These are phyloP conservation scores for Poecilia gillii DNA, from an alignment of 2,797 vertebrate species.

Conservation along the genomic window DNA sequence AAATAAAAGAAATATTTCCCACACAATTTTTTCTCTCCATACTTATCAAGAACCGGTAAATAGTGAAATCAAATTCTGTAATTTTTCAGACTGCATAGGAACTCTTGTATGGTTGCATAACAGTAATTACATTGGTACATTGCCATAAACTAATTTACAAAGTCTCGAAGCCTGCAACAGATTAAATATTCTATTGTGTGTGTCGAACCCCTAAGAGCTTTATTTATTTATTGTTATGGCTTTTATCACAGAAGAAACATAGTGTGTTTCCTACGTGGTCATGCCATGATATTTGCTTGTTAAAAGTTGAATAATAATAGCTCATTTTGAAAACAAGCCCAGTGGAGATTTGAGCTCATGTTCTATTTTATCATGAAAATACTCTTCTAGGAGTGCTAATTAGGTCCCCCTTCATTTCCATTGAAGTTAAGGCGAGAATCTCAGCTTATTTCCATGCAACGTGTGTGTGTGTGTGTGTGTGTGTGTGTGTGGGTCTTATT, in stretches of 20 bases:
- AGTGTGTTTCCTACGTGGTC: slow-evolving; percentile 31
- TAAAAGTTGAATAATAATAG: slow-evolving; percentile 51
- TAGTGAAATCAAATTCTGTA: neutral
- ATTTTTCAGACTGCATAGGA: neutral
- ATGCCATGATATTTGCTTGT: slow-evolving; percentile 46
- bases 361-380: slow-evolving; percentile 50
- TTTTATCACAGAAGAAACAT: slow-evolving; percentile 53
- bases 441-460: slow-evolving; percentile 29
- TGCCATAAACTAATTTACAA: slow-evolving; percentile 44
- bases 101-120: neutral
- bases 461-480: slow-evolving; percentile 4
- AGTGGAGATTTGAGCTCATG: slow-evolving; percentile 45
- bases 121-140: neutral
- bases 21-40: neutral
- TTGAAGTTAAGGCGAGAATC: slow-evolving; percentile 36
- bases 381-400: slow-evolving; percentile 51
- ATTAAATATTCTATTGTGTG: slow-evolving; percentile 32
- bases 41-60: neutral
- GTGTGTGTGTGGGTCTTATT: slow-evolving; percentile 22
- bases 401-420: slow-evolving; percentile 34
- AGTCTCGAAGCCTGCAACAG: slow-evolving; percentile 32
- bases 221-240: slow-evolving; percentile 38
- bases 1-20: neutral
- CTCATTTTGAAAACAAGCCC: slow-evolving; percentile 42
- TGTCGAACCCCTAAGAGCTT: slow-evolving; percentile 28